phyloP scores from a whole-genome alignment of 2,797 vertebrate species.

The Antennarius maculatus region DNA sequence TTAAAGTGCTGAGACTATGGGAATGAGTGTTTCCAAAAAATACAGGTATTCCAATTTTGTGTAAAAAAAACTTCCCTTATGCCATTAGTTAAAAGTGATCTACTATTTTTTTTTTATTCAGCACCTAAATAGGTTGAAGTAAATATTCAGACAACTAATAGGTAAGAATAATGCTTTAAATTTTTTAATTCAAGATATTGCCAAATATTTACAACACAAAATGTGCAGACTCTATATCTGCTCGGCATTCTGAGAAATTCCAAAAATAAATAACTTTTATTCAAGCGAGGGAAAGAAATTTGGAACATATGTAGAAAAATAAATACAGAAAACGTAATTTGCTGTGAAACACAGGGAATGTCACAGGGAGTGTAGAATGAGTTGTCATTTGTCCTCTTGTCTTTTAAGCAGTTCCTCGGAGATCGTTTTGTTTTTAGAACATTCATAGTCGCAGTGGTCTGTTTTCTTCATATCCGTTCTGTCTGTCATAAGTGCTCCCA shows the following conservation, averaged over 20 bases:
- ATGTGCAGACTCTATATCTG: constrained; percentile 93
- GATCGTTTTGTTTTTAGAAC: constrained; percentile 81
- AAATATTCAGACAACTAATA: constrained; percentile 43
- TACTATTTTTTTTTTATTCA: constrained; percentile 17
- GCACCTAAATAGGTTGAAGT: background rate
- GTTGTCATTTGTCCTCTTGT: constrained; percentile 66
- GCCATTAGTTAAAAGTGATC: background rate
- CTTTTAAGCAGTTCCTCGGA: constrained; percentile 57
- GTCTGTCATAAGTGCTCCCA: constrained; percentile 89
- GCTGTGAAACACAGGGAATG: constrained; percentile 50
- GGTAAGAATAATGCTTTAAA: constrained; percentile 49
- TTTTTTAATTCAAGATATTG: constrained; percentile 93
- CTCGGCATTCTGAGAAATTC: constrained; percentile 90
- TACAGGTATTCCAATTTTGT: constrained; percentile 28
- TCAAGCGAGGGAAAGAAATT: constrained; percentile 57
- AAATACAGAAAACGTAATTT: constrained; percentile 76
- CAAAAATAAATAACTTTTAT: constrained; percentile 97
- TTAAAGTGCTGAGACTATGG: constrained; percentile 38
- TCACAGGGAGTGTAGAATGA: constrained; percentile 69
- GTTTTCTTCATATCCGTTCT: constrained; percentile 83
- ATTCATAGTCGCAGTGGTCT: constrained; percentile 90
- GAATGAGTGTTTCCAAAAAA: constrained; percentile 35
- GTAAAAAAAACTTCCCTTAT: constrained; percentile 5
- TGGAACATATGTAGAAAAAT: constrained; percentile 86
- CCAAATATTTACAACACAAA: constrained; percentile 96